Evolutionary conservation across 1,140 invertebrate genomes (phyloP), one percentile per base, ranked within the genome.

Genomic region (Calosoma granatense): DNA sequence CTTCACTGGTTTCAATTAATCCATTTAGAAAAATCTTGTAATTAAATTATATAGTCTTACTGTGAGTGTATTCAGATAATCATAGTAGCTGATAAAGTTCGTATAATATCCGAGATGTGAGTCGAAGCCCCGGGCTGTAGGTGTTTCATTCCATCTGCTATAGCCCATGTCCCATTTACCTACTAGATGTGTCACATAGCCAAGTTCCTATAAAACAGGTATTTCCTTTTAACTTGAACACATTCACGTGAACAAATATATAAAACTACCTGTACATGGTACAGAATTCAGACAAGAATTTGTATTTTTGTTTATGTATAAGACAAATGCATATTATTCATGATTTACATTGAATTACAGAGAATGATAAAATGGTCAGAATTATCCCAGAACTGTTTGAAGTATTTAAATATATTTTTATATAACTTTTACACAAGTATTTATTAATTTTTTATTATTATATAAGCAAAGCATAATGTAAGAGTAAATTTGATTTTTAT

Each of bases 121-220:
- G 60, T 86, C 81, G 62, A 86, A 87, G 1, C 85, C 85, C 51
- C 84, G 70, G 22, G 73, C 65, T 6, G 76, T 74, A 1, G 85
- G 85, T 1, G 78, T 80, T 55, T 84, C 80, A 23, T 79, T 74
- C 54, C 70, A 74, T n/a, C 75, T 74, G 51, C 77, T 79, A 61
- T 78, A 80, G 0, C 84, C 84, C 21, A 84, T 67, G 59, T 86
- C 81, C 84, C 84, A 87, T 72, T 88, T 88, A 21, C 86, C 86
- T 36, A 87, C 74, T 15, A 84, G 70, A 67, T 81, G 79, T 0
- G 83, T 85, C 1, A 69, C 69, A 66, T 87, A 88, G 64, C 83
- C 72, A 65, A 87, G 58, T 21, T 83, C 75, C 58, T 86, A 80
- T 19, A 87, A 66, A 20, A 81, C 66, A 61, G 67, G 76, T 20